A percentile compares a stretch with the other conserved stretches of the same genome.
Conservation (phyloP, 2,113 vertebrate genomes). For the Lycaon pictus region DNA sequence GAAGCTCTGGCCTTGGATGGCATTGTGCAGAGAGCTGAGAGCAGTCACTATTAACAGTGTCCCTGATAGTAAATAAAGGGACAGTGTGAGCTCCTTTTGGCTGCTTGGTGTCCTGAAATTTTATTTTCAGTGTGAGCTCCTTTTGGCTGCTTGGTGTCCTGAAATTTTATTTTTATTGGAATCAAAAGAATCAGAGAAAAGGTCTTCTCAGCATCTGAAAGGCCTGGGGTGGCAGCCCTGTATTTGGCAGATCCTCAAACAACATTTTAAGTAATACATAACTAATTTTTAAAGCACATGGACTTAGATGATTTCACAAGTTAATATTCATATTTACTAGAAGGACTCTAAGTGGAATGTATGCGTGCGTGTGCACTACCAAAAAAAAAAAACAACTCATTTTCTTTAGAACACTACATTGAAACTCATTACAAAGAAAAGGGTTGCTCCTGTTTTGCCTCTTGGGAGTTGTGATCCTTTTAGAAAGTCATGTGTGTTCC, state of each 20-base stretch:
- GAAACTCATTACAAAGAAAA: constrained; percentile 10
- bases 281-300: neutral
- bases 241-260: neutral
- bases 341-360: neutral
- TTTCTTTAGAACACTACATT: constrained; percentile 28
- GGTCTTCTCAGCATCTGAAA: neutral
- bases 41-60: neutral
- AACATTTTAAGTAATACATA: neutral
- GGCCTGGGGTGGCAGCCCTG: neutral
- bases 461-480: neutral
- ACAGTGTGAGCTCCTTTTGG: neutral
- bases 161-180: neutral
- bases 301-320: neutral
- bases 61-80: neutral
- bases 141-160: neutral
- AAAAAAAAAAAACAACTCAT: neutral
- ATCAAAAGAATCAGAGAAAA: constrained; percentile 33
- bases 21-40: neutral
- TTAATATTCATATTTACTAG: neutral
- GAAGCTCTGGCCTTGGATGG: neutral
- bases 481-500: neutral
- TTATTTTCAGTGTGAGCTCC: neutral
- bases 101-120: neutral
- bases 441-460: neutral
- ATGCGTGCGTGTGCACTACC: neutral